Conservation (phyloP, 1,140 invertebrate species). For the Trichogramma pretiosum region DNA sequence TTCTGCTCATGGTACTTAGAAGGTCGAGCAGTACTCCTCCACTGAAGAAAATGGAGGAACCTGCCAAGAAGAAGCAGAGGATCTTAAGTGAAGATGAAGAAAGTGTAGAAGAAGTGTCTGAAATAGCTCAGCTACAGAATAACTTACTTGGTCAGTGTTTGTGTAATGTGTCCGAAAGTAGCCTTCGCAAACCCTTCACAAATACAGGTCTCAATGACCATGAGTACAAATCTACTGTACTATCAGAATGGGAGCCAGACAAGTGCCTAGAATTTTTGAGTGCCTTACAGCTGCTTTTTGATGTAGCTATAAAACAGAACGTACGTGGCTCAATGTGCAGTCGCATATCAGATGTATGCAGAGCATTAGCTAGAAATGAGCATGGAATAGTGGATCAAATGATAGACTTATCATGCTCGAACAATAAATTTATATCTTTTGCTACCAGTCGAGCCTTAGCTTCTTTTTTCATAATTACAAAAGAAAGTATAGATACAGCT, state of each 20-base stretch:
- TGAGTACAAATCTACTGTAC: conserved; percentile 44
- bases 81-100: conserved; percentile 46
- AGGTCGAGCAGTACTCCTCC: conserved; percentile 26
- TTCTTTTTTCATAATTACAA: conserved; percentile 73
- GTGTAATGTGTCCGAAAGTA: conserved; percentile 63
- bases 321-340: conserved; percentile 70
- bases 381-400: conserved; percentile 75
- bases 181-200: conserved; percentile 60
- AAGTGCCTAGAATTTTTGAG: conserved; percentile 69
- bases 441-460: conserved; percentile 69
- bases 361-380: conserved; percentile 69
- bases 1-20: conserved; percentile 37
- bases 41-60: conserved; percentile 50
- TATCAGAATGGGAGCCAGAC: conserved; percentile 63
- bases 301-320: conserved; percentile 76
- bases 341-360: conserved; percentile 66
- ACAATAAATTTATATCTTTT: conserved; percentile 72
- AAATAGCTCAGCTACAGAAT: conserved; percentile 49
- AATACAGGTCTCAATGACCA: conserved; percentile 48
- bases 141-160: conserved; percentile 64
- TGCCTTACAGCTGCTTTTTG: conserved; percentile 72
- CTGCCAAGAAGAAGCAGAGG: conserved; percentile 65
- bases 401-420: conserved; percentile 65
- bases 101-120: conserved; percentile 44
- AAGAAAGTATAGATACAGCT: conserved; percentile 65